Evolutionary conservation across 2,113 vertebrate species (phyloP), one percentile per base, ranked within the genome.

Genomic region (Hemicordylus capensis): DNA sequence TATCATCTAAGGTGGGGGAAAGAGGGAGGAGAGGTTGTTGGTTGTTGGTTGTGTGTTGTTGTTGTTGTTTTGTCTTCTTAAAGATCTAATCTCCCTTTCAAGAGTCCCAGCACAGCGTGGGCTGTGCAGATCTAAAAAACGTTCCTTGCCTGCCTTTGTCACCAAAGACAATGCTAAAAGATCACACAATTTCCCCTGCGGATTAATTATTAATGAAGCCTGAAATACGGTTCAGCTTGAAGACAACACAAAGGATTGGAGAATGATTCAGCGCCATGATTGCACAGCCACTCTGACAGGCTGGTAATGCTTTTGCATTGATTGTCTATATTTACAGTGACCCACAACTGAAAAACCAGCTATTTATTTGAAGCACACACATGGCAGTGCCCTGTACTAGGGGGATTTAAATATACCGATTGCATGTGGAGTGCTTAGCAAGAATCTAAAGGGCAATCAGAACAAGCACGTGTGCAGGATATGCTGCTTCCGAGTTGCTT

Each of bases 161-260:
- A 85, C 82, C 81, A 58, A 67, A 90, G 56, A 86, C 39, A 90
- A 79, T 15, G 14, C 0, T 0, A 78, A 46, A 78, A 0, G 0
- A 87, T 66, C 61, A 42, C 44, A 22, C 1, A 0, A 0, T 79
- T 76, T 91, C 67, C 20, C 51, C 3, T 0, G 28, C 2, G 0
- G 85, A 89, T 94, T 92, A 87, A 93, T 94, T 93, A 95, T 96
- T 95, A 93, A 96, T 93, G 85, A 94, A 77, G 86, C 58, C 72
- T 70, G 84, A 90, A 72, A 44, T 84, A 34, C 48, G 80, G 82
- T 86, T 94, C 91, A 86, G 75, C 90, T 88, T 69, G 89, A 93
- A 86, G 83, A 90, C 83, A 31, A 14, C 67, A 88, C 20, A 24
- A 42, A 94, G 85, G 85, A 88, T 76, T 93, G 90, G 84, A 64